These are phyloP conservation scores for Panthera leo DNA, from an alignment of 2,113 vertebrate genomes.

Conservation along the genomic window DNA sequence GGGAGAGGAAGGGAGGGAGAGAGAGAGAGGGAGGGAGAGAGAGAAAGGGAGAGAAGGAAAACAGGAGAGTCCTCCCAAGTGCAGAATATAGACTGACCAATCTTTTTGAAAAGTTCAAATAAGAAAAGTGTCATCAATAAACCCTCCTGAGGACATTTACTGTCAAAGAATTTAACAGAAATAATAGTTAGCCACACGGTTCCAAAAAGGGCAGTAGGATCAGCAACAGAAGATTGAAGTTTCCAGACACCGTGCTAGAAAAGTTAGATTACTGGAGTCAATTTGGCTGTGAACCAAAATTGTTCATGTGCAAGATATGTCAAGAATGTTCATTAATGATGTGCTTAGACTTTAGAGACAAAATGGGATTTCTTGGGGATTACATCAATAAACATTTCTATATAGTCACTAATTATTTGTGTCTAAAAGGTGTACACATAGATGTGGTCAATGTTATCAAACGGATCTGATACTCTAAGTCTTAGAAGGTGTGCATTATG, in stretches of 20 bases:
- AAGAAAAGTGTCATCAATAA: neutral
- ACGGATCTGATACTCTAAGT: neutral
- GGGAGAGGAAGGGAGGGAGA: no score
- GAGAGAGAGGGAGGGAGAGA: no score
- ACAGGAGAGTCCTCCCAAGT: neutral
- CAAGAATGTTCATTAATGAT: neutral
- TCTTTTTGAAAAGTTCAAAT: neutral
- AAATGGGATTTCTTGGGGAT: neutral
- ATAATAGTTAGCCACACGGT: neutral
- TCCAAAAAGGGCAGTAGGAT: neutral
- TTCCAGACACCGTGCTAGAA: neutral
- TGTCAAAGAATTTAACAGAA: neutral
- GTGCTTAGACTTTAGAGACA: neutral
- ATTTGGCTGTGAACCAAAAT: neutral
- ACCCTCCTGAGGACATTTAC: neutral
- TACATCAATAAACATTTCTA: neutral
- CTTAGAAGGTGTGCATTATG: neutral
- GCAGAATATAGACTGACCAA: neutral
- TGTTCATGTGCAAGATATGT: neutral
- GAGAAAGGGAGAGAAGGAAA: neutral
- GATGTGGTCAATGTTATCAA: neutral
- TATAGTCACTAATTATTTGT: neutral
- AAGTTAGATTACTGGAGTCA: neutral
- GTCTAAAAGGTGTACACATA: neutral
- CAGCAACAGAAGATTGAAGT: neutral